These are phyloP conservation scores for Synanthedon formicaeformis DNA, from an alignment of 2,888 invertebrate species.

Conservation along the genomic window DNA sequence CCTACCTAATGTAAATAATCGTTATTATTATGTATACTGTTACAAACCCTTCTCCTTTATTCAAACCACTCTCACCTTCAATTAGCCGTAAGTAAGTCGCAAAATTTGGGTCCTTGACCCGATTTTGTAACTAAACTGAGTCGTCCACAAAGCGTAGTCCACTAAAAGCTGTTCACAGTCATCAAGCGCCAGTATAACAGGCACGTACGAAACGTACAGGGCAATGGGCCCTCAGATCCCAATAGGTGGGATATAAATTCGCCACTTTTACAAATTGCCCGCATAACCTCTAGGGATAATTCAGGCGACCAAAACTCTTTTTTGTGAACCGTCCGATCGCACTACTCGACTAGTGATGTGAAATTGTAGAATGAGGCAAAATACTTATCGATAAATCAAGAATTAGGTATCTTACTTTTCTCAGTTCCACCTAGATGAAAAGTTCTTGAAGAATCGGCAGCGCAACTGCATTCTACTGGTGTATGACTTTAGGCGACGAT, in stretches of 20 bases:
- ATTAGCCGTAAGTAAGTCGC: not conserved
- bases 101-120: conserved; percentile 1
- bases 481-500: too few species aligned
- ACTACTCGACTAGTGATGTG: conserved; percentile 1
- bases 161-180: not conserved
- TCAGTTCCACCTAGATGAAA: too few species aligned
- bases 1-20: too few species aligned
- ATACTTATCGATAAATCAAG: too few species aligned
- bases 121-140: conserved; percentile 1
- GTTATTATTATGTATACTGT: too few species aligned
- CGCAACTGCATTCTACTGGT: too few species aligned
- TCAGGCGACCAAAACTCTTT: not conserved
- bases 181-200: not conserved
- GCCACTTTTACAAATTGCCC: conserved; percentile 6
- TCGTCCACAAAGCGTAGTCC: not conserved
- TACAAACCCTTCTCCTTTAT: too few species aligned
- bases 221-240: not conserved
- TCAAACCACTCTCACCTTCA: not conserved
- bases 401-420: too few species aligned
- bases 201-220: not conserved
- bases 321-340: not conserved
- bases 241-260: conserved; percentile 3
- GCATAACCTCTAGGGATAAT: conserved; percentile 2
- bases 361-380: not conserved
- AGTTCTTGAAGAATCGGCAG: too few species aligned